Conservation (phyloP, 1,140 invertebrate species). For the Caenorhabditis brenneri region DNA sequence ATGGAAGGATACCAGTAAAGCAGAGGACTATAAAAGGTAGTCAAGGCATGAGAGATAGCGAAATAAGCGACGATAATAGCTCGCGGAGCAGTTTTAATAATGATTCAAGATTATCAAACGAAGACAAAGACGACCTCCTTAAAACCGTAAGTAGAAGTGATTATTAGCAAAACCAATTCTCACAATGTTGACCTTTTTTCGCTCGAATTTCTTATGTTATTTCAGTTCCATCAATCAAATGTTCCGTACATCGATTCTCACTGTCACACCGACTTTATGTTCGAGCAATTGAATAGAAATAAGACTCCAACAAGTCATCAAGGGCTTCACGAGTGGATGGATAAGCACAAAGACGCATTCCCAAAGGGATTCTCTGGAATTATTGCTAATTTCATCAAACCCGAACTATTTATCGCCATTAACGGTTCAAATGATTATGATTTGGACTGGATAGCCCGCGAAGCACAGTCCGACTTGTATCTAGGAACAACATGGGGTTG, state of each 20-base stretch:
- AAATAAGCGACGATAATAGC: no score
- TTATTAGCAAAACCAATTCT: no score
- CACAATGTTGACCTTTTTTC: no score
- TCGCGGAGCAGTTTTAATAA: no score
- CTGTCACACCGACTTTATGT: slow-evolving; percentile 16
- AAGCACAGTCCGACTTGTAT: neutral
- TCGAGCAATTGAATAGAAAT: neutral
- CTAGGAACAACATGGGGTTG: slow-evolving; percentile 21
- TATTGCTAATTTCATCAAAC: slow-evolving; percentile 18
- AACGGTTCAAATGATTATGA: neutral
- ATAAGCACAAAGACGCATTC: neutral
- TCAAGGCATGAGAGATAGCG: no score
- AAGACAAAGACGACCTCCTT: no score
- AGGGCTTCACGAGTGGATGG: neutral
- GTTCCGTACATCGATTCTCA: neutral
- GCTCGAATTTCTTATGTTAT: neutral
- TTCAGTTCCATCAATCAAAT: neutral
- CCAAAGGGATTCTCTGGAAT: neutral
- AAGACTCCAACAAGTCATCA: neutral
- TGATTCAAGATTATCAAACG: no score
- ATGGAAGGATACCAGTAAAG: no score
- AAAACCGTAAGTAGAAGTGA: no score
- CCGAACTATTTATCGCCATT: neutral
- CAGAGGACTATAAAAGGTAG: no score
- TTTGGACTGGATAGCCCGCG: neutral